Base-by-base conservation (phyloP, 2,797 vertebrate genomes). In the Nothura maculosa region DNA sequence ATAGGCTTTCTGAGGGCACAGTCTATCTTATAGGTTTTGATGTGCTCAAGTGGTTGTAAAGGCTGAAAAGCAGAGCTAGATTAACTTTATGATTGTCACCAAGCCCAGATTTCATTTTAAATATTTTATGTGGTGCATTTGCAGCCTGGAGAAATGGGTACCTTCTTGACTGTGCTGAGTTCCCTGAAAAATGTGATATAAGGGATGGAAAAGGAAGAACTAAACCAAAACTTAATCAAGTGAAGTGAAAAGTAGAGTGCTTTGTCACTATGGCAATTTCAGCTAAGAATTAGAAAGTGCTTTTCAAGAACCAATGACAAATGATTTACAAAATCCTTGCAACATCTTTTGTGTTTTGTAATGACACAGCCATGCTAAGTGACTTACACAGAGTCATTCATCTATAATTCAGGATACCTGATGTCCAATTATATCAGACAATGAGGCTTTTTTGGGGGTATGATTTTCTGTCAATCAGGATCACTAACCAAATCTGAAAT, bases 91-190 rank as follows among this genome's bases (percentile, higher is more conserved):
- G 76, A 19, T 48, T 91, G 66, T 85, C 79, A 69, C 40, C 36
- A 85, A 87, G 55, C 25, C 67, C 52, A 76, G 47, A 74, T 85
- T 95, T 94, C 47, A 76, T 40, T 69, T 81, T 63, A 66, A 87
- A 80, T 94, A 82, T 90, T 93, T 95, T 27, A 89, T 78, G 60
- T 73, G 20, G 16, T 66, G 9, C 34, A n/a, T 90, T 93, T 94
- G 30, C 55, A 73, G 50, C 50, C 42, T 3, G 1, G 12, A 85
- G 42, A 92, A 85, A 83, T 62, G 69, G 75, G 42, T 92, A n/a
- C 20, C 43, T 78, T 42, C 25, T 40, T 63, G 66, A 73, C 27
- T 78, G 50, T 32, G 22, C 38, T 45, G 47, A 63, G 30, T 75
- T 78, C 75, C 36, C 34, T 75, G 81, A 69, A 83, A 89, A 81